These are phyloP conservation scores for Mamestra configurata DNA, from an alignment of 1,140 invertebrate species.

Conservation along the genomic window DNA sequence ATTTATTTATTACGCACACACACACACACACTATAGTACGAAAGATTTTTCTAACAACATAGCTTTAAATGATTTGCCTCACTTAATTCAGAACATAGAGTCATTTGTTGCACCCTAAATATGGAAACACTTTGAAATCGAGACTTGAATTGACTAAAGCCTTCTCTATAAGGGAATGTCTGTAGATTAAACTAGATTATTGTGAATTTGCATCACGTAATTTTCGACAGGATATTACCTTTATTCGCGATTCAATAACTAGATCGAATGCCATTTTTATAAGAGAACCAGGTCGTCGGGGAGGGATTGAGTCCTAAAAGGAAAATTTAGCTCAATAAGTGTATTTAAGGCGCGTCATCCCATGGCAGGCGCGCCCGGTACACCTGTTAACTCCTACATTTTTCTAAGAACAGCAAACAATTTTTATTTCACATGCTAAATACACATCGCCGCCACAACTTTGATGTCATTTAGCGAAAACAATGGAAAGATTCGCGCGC, in stretches of 20 bases:
- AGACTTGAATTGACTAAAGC: slow-evolving; percentile 43
- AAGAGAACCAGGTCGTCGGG: slow-evolving; percentile 27
- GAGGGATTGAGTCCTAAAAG: slow-evolving; percentile 22
- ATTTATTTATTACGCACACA: slow-evolving; percentile 58
- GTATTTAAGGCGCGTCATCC: slow-evolving; percentile 34
- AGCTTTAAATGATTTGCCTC: neutral
- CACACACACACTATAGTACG: neutral
- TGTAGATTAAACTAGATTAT: slow-evolving; percentile 64
- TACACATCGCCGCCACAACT: slow-evolving; percentile 82
- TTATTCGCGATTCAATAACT: slow-evolving; percentile 55
- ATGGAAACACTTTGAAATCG: slow-evolving; percentile 46
- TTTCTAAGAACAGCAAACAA: slow-evolving; percentile 79
- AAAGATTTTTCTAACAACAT: neutral
- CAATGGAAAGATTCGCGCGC: slow-evolving; percentile 83
- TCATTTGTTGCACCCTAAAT: slow-evolving; percentile 53
- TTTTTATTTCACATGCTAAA: slow-evolving; percentile 85
- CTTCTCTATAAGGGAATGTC: slow-evolving; percentile 55
- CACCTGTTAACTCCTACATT: slow-evolving; percentile 75
- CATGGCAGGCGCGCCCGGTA: slow-evolving; percentile 47
- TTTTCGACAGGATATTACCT: slow-evolving; percentile 55
- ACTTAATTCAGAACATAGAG: neutral
- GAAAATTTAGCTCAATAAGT: slow-evolving; percentile 48
- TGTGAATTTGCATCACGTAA: slow-evolving; percentile 59
- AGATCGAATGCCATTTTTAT: slow-evolving; percentile 45
- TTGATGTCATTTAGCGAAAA: slow-evolving; percentile 88